These are phyloP conservation scores for Acronicta psi DNA, from an alignment of 2,888 invertebrate species.

Conservation along the genomic window DNA sequence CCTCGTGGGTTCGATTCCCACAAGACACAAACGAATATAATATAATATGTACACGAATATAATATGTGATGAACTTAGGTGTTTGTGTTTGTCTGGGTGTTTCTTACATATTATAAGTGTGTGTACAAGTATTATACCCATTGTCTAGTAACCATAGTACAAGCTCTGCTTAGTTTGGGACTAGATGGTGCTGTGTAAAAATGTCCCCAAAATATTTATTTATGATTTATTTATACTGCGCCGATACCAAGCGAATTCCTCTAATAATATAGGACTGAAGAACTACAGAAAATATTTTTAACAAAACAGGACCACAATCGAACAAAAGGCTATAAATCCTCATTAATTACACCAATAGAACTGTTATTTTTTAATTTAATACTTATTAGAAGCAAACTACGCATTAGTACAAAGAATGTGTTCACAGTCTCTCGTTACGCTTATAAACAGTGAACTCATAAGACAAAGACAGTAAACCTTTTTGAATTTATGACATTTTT, in stretches of 20 bases:
- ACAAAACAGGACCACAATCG: background rate
- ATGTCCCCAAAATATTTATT: no score
- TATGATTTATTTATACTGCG: no score
- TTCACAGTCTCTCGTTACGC: slow-evolving; percentile 30
- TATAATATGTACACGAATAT: no score
- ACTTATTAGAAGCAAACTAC: background rate
- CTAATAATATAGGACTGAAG: background rate
- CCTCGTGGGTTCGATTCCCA: no score
- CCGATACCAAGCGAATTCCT: slow-evolving; percentile 1
- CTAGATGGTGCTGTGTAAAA: no score
- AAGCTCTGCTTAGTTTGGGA: no score
- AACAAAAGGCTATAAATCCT: background rate
- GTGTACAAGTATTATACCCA: no score
- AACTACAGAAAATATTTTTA: background rate
- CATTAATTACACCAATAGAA: background rate
- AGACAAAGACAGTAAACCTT: slow-evolving; percentile 52
- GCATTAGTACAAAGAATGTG: slow-evolving; percentile 17
- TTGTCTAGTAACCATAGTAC: no score
- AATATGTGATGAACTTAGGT: no score
- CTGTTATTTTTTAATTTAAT: background rate
- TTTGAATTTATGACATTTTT: slow-evolving; percentile 57
- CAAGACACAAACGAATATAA: no score
- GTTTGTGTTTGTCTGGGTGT: no score
- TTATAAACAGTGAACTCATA: slow-evolving; percentile 49
- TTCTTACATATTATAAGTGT: no score